Evolutionary conservation across 2,113 vertebrate genomes (phyloP), one percentile per base, ranked within the genome.

Genomic region (Xenopus laevis): DNA sequence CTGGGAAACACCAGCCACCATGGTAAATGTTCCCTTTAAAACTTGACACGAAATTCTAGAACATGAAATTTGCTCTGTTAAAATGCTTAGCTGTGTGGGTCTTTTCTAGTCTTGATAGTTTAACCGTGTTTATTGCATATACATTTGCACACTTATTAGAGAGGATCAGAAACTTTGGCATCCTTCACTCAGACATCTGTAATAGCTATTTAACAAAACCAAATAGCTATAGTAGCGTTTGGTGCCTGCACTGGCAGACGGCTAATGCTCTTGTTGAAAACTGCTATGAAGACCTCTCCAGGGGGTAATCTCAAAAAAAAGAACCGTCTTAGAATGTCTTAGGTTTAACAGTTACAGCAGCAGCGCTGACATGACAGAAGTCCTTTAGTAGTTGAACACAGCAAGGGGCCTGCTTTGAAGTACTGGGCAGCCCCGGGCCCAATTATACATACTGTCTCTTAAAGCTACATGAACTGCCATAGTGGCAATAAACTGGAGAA

Each of bases 321-420:
- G 40, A 18, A 50, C 62, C 57, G 57, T 33, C 58, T 33, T 67
- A 44, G 20, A 69, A 76, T 45, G 30, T 47, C 68, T 64, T 27
- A 52, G 46, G 53, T 76, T 60, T 69, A 69, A 60, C 16, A 67
- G 64, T 74, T 74, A 50, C 45, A 57, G 66, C 10, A 63, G 72
- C 57, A 20, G 57, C 60, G 65, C 52, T 68, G 65, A 75, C 65
- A 75, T 40, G 58, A 75, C 58, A 44, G 45, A 13, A 7, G 18
- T 62, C 44, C 50, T 68, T 68, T 50, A 75, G 59, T 53, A 76
- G 11, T 76, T 76, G 69, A 45, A 30, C 65, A 18, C 73, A 55
- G 58, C 52, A 52, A 63, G 73, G 46, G 66, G 73, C 62, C 63
- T 13, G 16, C 65, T 76, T 69, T 76, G 65, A 76, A 55, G 66